Conservation (phyloP, 2,797 vertebrate species). For the Manis crassicaudata region DNA sequence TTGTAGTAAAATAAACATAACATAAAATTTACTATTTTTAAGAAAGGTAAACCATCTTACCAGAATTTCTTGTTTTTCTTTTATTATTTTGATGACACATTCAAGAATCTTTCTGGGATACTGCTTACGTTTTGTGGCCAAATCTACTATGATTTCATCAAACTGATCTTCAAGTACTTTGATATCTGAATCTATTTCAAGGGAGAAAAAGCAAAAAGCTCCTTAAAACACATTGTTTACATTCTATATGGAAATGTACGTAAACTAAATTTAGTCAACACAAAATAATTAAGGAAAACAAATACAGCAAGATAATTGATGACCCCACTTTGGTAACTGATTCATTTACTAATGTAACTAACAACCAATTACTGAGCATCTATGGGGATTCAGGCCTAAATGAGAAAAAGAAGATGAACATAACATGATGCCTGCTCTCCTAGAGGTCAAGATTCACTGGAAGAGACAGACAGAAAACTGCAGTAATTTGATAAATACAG, state of each 20-base stretch:
- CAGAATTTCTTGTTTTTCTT: constrained; percentile 91
- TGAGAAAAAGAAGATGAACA: background rate
- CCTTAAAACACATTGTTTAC: background rate
- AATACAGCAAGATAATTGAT: background rate
- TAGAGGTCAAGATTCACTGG: background rate
- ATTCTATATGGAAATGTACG: constrained; percentile 39
- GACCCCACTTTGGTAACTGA: background rate
- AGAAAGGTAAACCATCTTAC: constrained; percentile 83
- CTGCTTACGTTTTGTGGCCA: constrained; percentile 88
- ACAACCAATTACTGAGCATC: background rate
- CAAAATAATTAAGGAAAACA: constrained; percentile 50
- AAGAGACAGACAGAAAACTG: background rate
- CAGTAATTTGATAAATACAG: background rate
- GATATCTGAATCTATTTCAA: constrained; percentile 84
- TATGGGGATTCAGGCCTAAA: background rate
- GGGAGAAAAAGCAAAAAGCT: constrained; percentile 26
- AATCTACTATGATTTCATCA: constrained; percentile 92
- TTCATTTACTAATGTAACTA: background rate
- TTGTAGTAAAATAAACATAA: constrained; percentile 10
- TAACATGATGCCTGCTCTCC: background rate
- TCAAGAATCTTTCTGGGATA: constrained; percentile 91
- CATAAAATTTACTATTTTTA: background rate
- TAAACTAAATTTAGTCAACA: constrained; percentile 47
- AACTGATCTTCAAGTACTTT: constrained; percentile 89
- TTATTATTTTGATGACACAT: constrained; percentile 89